Percentiles rank a stretch among this genome's conserved stretches.
Conservation (phyloP, 2,888 invertebrate species). For the Agonopterix heracliana region DNA sequence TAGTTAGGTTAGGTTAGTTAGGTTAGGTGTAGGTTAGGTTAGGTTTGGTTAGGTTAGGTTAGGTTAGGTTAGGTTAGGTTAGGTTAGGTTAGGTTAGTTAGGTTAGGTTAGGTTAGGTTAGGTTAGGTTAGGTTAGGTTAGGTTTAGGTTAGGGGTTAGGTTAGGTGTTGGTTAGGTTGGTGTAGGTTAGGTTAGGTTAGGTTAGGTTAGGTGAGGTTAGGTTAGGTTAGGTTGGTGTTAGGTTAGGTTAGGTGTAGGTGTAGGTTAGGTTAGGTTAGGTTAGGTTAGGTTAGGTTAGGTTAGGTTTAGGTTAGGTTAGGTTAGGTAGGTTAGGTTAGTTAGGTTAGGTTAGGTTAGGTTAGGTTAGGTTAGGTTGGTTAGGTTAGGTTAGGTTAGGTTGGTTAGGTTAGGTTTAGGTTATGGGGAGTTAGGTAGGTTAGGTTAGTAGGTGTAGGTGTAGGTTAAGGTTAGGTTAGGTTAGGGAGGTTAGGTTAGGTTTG, state of each 20-base stretch:
- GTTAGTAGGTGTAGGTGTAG: conserved; percentile 11
- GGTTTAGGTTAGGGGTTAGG: no score
- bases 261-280: no score
- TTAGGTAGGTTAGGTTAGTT: no score
- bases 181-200: no score
- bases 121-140: not conserved
- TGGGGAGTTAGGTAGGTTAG: conserved; percentile 7
- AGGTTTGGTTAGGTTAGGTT: no score
- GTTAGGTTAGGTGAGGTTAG: conserved; percentile 4
- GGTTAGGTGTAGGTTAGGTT: no score
- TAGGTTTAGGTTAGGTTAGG: no score
- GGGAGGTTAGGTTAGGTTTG: conserved; percentile 8
- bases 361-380: conserved; percentile 9
- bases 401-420: conserved; percentile 9
- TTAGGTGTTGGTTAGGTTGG: conserved; percentile 3
- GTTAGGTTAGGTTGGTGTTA: no score
- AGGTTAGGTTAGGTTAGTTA: no score
- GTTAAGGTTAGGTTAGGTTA: conserved; percentile 10
- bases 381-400: conserved; percentile 12
- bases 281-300: conserved; percentile 2
- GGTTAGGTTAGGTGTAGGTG: no score
- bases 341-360: conserved; percentile 9
- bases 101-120: no score
- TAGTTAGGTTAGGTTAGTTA: conserved; percentile 12
- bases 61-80: no score